Base-by-base conservation (phyloP, 2,888 invertebrate genomes). In the Acanthosepion pharaonis region DNA sequence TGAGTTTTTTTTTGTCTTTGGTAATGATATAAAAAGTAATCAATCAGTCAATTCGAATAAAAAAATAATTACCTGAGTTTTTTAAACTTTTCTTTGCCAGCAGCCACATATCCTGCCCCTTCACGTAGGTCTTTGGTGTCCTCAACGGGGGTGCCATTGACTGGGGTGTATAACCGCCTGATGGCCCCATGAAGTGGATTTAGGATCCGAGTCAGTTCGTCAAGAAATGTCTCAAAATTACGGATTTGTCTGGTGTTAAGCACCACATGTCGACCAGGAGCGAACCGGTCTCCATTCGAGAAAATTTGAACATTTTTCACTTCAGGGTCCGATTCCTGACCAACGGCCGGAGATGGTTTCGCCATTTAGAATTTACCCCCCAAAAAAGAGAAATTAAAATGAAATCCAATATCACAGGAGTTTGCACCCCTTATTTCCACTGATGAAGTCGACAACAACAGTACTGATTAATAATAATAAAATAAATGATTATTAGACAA, bases 1-100 rank as follows among this genome's bases (percentile, higher is more conserved):
- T 15, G 51, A 51, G 8, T 33, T 33, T 33, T 51, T 51, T 51
- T 51, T 51, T 51, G 51, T 51, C 51, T 51, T 51, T 51, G 8
- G 51, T 51, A 42, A 42, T 42, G 42, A 42, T 42, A 42, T 42
- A 42, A 42, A 42, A 42, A 42, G 42, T 42, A 51, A 51, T 51
- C 51, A 51, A 51, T 51, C 15, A 51, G 15, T 51, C 51, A 51
- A 51, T 51, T 11, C 15, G 51, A 51, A 51, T 51, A 51, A 51
- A 51, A 42, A 59, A 92, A 23, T 59, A 59, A 59, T 59, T 94
- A 94, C 94, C 55, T 91, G 55, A 94, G 49, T 91, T 48, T 78
- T n/a, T 94, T 92, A 51, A 94, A 94, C 64, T 78, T 94, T 53
- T 94, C 94, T 33, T 94, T 93, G 6, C 94, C 94, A 9, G 94